Base-by-base conservation (phyloP, 2,888 invertebrate species). In the Ophion ellenae region DNA sequence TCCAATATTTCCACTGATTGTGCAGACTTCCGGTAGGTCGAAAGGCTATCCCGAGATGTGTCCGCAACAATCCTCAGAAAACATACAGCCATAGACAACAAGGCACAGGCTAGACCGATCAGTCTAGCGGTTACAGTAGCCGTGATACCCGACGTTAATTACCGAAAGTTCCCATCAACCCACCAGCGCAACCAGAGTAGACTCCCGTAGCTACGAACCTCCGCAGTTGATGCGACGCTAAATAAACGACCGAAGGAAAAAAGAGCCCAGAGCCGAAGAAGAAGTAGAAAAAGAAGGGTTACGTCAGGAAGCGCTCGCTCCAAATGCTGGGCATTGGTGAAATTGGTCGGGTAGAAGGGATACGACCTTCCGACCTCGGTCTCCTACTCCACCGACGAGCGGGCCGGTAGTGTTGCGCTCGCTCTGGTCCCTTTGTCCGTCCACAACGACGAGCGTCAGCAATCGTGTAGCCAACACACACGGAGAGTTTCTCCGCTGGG, bases 241-340 rank as follows among this genome's bases (percentile, higher is more conserved):
- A 53, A 53, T 53, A 53, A 53, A 53, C 1, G 14, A 14, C 53
- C 53, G 14, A 53, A 53, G 53, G 5, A 17, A 53, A 53, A 53
- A 53, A 53, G 17, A 53, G 53, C 53, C 5, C 17, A 5, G 53
- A 14, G 53, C 53, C 53, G 53, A 53, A 53, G 17, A 20, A 66
- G 32, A 66, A 74, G n/a, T 40, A 17, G 45, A 61, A 61, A 20
- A 61, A 36, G 73, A 73, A 32, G 73, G 61, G 40, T 69, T 69
- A 90, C 90, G 89, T 90, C 90, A 90, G 88, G 78, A 89, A 89
- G 59, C 89, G 59, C 89, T 91, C 92, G 90, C 91, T 92, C 92
- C 91, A 91, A 92, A 92, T 92, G 90, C 90, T 87, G 89, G 89
- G 89, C 91, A 91, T 92, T 89, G 92, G 87, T 92, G 91, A 90